These are phyloP conservation scores for Pavo muticus DNA, from an alignment of 2,113 vertebrate genomes.

Conservation along the genomic window DNA sequence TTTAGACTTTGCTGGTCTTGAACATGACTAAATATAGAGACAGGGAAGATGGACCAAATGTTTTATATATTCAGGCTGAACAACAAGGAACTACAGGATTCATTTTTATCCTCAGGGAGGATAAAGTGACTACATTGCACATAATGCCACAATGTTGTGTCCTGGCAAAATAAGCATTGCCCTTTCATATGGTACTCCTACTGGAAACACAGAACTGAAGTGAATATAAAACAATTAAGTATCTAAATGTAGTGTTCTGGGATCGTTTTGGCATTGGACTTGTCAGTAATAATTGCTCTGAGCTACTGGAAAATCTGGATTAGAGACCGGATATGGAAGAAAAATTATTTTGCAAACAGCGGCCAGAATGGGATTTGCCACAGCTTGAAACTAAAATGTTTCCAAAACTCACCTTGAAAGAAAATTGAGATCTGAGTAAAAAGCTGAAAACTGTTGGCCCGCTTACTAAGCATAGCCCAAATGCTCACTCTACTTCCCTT, in stretches of 20 bases:
- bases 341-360: background rate
- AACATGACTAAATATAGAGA: background rate
- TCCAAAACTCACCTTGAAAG: background rate
- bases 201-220: background rate
- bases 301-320: background rate
- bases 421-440: background rate
- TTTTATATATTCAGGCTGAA: background rate
- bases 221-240: background rate
- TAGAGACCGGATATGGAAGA: background rate
- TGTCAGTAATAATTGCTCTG: background rate
- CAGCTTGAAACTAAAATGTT: background rate
- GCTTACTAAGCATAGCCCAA: background rate
- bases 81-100: background rate
- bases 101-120: background rate
- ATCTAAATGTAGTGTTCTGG: background rate
- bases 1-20: background rate
- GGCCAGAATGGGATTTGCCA: background rate
- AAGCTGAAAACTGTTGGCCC: background rate
- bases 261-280: background rate
- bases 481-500: background rate
- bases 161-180: background rate
- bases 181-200: background rate
- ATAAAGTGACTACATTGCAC: background rate
- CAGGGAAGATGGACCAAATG: fast-evolving
- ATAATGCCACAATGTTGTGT: fast-evolving